Conservation (phyloP, 2,797 vertebrate species). For the Takifugu rubripes region DNA sequence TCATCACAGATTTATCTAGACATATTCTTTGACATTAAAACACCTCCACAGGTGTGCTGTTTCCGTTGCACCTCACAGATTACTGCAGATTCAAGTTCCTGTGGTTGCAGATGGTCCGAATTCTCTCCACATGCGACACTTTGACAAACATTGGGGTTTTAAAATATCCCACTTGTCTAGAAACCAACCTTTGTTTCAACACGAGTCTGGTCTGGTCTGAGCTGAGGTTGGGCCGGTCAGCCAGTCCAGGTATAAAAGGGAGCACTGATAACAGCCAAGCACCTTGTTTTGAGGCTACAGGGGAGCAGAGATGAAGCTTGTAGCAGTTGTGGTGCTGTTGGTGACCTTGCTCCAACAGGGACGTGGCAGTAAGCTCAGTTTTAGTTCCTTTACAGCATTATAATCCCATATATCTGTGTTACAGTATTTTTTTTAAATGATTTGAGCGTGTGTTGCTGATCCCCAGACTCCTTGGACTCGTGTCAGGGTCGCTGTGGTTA, state of each 20-base stretch:
- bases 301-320: constrained; percentile 59
- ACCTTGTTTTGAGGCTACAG: constrained; percentile 26
- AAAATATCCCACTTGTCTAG: too few species aligned
- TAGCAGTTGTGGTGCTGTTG: constrained; percentile 50
- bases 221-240: constrained; percentile 18
- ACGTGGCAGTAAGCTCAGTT: constrained; percentile 64
- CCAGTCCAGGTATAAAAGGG: constrained; percentile 55
- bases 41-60: constrained; percentile 24
- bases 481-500: constrained; percentile 61
- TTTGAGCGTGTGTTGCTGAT: constrained; percentile 5
- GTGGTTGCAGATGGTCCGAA: too few species aligned
- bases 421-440: not conserved
- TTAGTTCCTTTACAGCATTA: not conserved
- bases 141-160: too few species aligned
- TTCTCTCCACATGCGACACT: too few species aligned
- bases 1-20: constrained; percentile 1
- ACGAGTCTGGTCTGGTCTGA: constrained; percentile 9
- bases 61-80: constrained; percentile 15
- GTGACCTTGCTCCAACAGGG: constrained; percentile 58
- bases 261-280: not conserved
- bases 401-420: not conserved
- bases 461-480: constrained; percentile 57
- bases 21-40: constrained; percentile 11
- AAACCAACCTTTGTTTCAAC: constrained; percentile 17
- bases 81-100: too few species aligned